Evolutionary conservation across 2,113 vertebrate genomes (phyloP).

Genomic region (Gallinago paraguaiae): DNA sequence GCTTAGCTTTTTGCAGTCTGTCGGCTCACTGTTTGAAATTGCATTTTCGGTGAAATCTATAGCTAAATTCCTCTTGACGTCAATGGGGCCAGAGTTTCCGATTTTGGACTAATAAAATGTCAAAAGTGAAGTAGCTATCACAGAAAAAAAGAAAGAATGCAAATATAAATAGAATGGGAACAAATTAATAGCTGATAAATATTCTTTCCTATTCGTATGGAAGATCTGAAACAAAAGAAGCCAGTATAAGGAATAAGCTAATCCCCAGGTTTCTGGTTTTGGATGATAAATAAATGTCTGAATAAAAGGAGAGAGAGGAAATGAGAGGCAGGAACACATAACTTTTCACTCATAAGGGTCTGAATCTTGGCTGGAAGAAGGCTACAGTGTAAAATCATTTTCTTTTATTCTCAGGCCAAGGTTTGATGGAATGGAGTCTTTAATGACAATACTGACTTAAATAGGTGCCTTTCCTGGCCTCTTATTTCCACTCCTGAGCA

Average conservation of each 20-base stretch:
- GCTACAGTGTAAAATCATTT: not conserved
- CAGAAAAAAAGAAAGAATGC: not conserved
- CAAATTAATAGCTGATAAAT: not conserved
- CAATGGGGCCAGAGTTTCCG: not conserved
- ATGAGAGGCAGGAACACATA: slow-evolving; percentile 30
- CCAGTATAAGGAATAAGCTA: not conserved
- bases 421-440: not conserved
- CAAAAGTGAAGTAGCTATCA: not conserved
- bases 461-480: not conserved
- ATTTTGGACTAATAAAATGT: slow-evolving; percentile 28
- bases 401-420: slow-evolving; percentile 12
- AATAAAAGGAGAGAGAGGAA: slow-evolving; percentile 31
- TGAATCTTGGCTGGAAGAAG: slow-evolving; percentile 20
- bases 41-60: slow-evolving; percentile 17
- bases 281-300: slow-evolving; percentile 39
- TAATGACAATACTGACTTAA: not conserved
- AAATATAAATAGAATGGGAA: not conserved
- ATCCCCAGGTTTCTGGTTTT: slow-evolving; percentile 12
- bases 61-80: not conserved
- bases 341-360: slow-evolving; percentile 41
- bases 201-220: not conserved
- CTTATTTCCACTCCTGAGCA: not conserved
- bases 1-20: not conserved
- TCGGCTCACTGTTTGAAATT: not conserved
- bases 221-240: not conserved